A percentile compares a stretch with the other conserved stretches of the same genome.
Evolutionary conservation across 1,140 invertebrate genomes (phyloP).

Genomic region (Neotoxoptera formosana): DNA sequence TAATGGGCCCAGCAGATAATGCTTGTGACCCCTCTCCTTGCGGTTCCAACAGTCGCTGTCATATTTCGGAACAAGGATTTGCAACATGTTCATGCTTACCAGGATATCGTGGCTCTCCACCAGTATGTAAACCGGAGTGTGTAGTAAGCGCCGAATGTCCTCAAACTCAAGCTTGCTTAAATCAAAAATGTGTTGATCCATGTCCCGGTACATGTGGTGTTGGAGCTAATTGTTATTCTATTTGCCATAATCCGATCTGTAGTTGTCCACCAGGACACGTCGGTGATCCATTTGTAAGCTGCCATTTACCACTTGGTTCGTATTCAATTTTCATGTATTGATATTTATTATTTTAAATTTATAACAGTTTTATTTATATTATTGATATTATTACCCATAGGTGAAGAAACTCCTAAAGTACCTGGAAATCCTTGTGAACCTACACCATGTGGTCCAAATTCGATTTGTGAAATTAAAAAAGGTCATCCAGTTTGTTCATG

Average conservation of each 20-base stretch:
- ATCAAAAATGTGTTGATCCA: conserved; percentile 79
- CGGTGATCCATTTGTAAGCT: conserved; percentile 83
- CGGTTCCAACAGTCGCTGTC: conserved; percentile 79
- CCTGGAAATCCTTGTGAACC: conserved; percentile 75
- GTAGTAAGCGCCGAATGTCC: conserved; percentile 81
- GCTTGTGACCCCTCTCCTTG: conserved; percentile 75
- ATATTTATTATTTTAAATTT: not conserved
- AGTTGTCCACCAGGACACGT: conserved; percentile 75
- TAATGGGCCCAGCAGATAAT: conserved; percentile 61
- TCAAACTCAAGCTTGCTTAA: conserved; percentile 78
- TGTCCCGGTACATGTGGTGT: conserved; percentile 80
- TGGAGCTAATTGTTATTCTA: conserved; percentile 75
- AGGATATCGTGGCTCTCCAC: conserved; percentile 78
- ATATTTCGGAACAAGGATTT: conserved; percentile 73
- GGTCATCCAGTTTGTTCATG: conserved; percentile 81
- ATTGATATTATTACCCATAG: conserved; percentile 58
- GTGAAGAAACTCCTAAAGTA: conserved; percentile 62
- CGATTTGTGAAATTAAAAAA: conserved; percentile 81
- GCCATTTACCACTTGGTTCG: conserved; percentile 66
- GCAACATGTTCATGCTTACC: conserved; percentile 83
- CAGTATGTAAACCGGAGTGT: conserved; percentile 81
- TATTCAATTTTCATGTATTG: not conserved
- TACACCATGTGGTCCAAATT: conserved; percentile 85
- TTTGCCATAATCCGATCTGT: conserved; percentile 85
- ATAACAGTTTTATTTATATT: not conserved